Evolutionary conservation across 2,797 vertebrate genomes (phyloP).

Genomic region (Betta splendens): DNA sequence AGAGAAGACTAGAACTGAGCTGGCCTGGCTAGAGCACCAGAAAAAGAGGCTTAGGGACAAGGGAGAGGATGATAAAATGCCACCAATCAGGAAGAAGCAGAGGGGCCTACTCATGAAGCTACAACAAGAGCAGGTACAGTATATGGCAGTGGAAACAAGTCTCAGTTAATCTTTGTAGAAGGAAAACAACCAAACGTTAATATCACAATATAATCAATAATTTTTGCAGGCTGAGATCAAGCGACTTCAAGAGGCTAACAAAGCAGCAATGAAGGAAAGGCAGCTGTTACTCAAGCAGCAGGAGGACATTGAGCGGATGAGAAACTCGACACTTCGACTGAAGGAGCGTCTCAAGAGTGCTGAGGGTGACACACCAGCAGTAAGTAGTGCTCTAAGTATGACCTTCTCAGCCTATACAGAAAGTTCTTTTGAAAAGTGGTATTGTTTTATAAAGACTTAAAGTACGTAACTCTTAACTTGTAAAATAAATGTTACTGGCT

Average conservation of each 20-base stretch:
- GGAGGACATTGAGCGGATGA: conserved; percentile 94
- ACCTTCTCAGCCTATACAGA: not conserved
- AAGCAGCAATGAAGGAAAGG: conserved; percentile 93
- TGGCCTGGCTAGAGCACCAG: conserved; percentile 97
- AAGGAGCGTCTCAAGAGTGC: conserved; percentile 93
- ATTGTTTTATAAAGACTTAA: conserved; percentile 1
- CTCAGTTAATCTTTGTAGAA: too few species aligned
- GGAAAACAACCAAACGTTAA: too few species aligned
- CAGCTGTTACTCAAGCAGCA: conserved; percentile 96
- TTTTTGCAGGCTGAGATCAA: conserved; percentile 92
- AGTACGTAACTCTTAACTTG: too few species aligned
- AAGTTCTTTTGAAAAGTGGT: not conserved
- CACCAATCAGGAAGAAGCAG: conserved; percentile 94
- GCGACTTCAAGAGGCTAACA: conserved; percentile 95
- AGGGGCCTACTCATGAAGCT: conserved; percentile 92
- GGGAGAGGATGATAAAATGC: conserved; percentile 99
- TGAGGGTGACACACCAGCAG: conserved; percentile 85
- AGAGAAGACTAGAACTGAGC: conserved; percentile 93
- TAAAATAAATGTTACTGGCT: not conserved
- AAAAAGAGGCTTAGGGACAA: conserved; percentile 94
- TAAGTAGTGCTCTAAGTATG: conserved; percentile 62
- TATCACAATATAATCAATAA: too few species aligned
- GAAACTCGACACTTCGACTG: conserved; percentile 90
- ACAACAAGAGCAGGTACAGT: conserved; percentile 96
- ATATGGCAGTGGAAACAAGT: not conserved